phyloP scores from a whole-genome alignment of 2,888 invertebrate genomes.

The Zele albiditarsus region DNA sequence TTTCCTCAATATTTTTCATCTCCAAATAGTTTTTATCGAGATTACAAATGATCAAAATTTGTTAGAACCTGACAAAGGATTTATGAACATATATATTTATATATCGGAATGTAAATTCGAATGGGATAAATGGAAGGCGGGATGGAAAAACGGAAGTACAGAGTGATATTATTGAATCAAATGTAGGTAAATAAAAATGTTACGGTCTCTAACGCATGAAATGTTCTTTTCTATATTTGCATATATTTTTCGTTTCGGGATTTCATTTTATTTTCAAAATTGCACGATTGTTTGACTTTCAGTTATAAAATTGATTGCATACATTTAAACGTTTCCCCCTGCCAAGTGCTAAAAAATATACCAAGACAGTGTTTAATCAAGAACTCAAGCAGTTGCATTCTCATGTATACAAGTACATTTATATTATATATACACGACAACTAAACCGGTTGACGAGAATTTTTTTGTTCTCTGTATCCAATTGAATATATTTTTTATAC shows the following conservation, averaged over 20 bases:
- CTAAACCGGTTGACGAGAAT: constrained; percentile 30
- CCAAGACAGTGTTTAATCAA: neutral
- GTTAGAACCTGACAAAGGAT: too few relatives aligned
- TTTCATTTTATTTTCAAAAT: neutral
- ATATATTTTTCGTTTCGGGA: neutral
- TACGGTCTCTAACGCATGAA: neutral
- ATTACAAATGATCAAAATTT: too few relatives aligned
- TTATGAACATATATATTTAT: too few relatives aligned
- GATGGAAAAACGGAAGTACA: neutral
- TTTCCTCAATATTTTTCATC: too few relatives aligned
- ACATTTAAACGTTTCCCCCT: neutral
- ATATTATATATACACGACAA: neutral
- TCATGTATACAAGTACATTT: neutral
- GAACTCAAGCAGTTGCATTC: neutral
- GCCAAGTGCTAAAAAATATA: neutral
- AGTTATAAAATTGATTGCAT: neutral
- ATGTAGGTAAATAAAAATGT: neutral
- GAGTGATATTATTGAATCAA: neutral
- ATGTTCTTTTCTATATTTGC: neutral
- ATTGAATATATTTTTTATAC: constrained; percentile 33
- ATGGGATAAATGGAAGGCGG: neutral
- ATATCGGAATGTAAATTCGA: neutral
- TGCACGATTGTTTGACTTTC: neutral
- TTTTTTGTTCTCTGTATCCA: constrained; percentile 21
- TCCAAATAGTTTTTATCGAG: too few relatives aligned